Evolutionary conservation across 2,797 vertebrate species (phyloP).

Genomic region (Clarias pachynema): DNA sequence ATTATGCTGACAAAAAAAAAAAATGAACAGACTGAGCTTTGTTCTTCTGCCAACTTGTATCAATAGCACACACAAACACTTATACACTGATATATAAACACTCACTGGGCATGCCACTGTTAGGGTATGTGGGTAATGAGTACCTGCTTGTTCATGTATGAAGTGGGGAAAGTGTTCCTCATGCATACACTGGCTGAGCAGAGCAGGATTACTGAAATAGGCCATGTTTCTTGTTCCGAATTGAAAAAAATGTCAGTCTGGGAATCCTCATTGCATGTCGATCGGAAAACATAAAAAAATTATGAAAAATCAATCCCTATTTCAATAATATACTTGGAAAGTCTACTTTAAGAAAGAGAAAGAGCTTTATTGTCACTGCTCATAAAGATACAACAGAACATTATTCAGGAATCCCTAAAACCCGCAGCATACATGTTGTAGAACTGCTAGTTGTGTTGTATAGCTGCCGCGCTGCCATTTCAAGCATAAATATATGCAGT

Average conservation of each 20-base stretch:
- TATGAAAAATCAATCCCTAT: not conserved
- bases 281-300: not conserved
- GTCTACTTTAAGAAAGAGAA: not conserved
- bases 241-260: not conserved
- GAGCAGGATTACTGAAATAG: not conserved
- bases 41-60: conserved; percentile 50
- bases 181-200: not conserved
- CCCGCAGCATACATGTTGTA: no score
- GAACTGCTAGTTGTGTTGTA: no score
- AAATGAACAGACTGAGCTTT: conserved; percentile 61
- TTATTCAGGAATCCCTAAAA: no score
- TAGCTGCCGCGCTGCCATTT: no score
- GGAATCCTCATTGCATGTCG: not conserved
- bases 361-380: no score
- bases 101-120: not conserved
- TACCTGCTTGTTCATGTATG: not conserved
- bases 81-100: not conserved
- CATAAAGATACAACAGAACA: no score
- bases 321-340: not conserved
- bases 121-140: not conserved
- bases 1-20: conserved; percentile 46
- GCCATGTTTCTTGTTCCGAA: not conserved
- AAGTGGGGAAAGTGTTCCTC: not conserved
- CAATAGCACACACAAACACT: conserved; percentile 36
- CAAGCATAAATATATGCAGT: not conserved